Conservation (phyloP, 2,797 vertebrate species). For the Poeciliopsis presidionis region DNA sequence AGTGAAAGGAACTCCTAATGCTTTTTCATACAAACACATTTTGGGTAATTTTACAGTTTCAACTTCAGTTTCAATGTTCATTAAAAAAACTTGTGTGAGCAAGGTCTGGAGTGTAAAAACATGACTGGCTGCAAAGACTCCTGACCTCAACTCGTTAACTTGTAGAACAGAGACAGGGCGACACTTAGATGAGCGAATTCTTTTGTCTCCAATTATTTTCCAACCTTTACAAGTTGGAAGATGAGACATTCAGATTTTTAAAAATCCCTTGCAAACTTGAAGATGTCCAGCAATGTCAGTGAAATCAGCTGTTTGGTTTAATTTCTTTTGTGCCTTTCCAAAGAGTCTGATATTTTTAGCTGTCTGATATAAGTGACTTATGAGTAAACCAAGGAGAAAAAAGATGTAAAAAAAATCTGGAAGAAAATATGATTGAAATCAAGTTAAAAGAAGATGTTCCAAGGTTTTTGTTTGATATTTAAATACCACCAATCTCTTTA, state of each 20-base stretch:
- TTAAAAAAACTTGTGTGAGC: neutral
- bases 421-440: neutral
- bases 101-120: neutral
- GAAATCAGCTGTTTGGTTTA: neutral
- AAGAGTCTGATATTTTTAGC: neutral
- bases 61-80: neutral
- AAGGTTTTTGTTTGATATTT: neutral
- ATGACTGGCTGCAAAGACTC: neutral
- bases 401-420: neutral
- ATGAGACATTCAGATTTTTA: neutral
- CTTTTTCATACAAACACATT: neutral
- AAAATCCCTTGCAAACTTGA: neutral
- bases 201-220: neutral
- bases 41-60: neutral
- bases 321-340: neutral
- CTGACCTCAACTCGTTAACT: neutral
- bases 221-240: neutral
- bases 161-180: neutral
- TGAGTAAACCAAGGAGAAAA: neutral
- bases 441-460: neutral
- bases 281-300: neutral
- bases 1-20: neutral
- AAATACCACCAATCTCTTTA: neutral
- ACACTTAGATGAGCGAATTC: neutral
- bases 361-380: neutral